Base-by-base conservation (phyloP, 2,113 vertebrate genomes). In the Tetraodon nigroviridis region DNA sequence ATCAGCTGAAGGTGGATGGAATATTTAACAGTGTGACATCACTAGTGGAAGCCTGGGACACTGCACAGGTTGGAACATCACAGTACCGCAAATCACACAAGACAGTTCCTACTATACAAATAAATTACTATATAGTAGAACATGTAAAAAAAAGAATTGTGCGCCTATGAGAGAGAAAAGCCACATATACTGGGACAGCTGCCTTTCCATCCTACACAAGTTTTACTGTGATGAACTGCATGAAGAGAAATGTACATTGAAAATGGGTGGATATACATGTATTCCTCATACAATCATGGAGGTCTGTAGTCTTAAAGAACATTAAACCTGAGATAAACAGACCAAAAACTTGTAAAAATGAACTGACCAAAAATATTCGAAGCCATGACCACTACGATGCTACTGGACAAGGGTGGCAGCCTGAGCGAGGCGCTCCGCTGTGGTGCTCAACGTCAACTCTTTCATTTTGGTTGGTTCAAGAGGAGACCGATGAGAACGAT, bases 281-380 rank as follows among this genome's bases (percentile, higher is more conserved):
- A 71, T 73, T 75, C 57, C 64, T 86, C 71, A 61, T 82, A 85
- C 81, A 85, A 84, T 86, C 78, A 71, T 27, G 54, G 71, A 82
- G 77, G 80, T 81, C 77, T 82, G 79, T 70, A 56, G 76, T 80
- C 58, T 80, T 82, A 75, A 84, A 75, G 20, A 78, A 80, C 75
- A 84, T 72, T 70, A 77, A 86, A 84, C 84, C 86, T 87, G 86
- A 87, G 87, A 84, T 84, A 70, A 79, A 81, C 71, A 79, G 80
- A 86, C 80, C 80, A 58, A 62, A 37, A 83, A 66, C 65, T 67
- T 73, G 80, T 64, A 67, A 69, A 80, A 75, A 29, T 17, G 65
- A 51, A 60, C 60, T 64, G 71, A 78, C 64, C 73, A 73, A 75
- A 69, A 58, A 59, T 77, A 73, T 71, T 72, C 21, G 71, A 76